Conservation (phyloP, 2,113 vertebrate genomes). For the Thamnophis sirtalis region DNA sequence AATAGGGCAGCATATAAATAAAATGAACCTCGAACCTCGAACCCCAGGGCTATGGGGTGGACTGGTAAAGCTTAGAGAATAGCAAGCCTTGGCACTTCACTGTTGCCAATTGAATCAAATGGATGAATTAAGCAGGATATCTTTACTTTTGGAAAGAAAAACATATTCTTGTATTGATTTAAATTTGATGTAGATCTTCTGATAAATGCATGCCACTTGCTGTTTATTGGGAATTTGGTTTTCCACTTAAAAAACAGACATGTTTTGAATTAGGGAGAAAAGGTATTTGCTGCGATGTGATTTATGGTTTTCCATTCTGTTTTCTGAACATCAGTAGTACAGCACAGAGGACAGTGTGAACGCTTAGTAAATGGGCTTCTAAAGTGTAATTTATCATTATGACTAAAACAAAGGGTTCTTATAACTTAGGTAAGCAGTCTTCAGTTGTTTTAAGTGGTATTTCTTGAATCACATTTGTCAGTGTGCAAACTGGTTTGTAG, state of each 20-base stretch:
- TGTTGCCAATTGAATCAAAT: not conserved
- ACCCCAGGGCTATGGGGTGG: not conserved
- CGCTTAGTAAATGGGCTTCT: slow-evolving; percentile 44
- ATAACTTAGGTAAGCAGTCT: slow-evolving; percentile 46
- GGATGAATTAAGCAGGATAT: not conserved
- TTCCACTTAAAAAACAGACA: slow-evolving; percentile 31
- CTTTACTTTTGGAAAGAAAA: not conserved
- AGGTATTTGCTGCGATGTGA: slow-evolving; percentile 53
- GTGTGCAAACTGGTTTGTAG: not conserved
- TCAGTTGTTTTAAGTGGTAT: slow-evolving; percentile 33
- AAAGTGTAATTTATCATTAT: slow-evolving; percentile 57
- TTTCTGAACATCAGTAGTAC: slow-evolving; percentile 55
- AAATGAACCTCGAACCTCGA: no score
- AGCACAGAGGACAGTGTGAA: slow-evolving; percentile 53
- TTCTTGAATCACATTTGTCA: slow-evolving; percentile 14
- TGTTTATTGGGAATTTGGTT: slow-evolving; percentile 30
- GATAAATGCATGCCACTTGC: slow-evolving; percentile 44
- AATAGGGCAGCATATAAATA: no score
- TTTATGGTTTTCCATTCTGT: slow-evolving; percentile 60
- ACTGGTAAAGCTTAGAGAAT: not conserved
- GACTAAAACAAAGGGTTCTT: slow-evolving; percentile 47
- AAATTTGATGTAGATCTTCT: slow-evolving; percentile 50
- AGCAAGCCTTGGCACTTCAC: not conserved
- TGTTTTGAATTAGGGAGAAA: slow-evolving; percentile 34
- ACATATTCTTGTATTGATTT: slow-evolving; percentile 37